Base-by-base conservation (phyloP, 2,113 vertebrate genomes). In the Galemys pyrenaicus region DNA sequence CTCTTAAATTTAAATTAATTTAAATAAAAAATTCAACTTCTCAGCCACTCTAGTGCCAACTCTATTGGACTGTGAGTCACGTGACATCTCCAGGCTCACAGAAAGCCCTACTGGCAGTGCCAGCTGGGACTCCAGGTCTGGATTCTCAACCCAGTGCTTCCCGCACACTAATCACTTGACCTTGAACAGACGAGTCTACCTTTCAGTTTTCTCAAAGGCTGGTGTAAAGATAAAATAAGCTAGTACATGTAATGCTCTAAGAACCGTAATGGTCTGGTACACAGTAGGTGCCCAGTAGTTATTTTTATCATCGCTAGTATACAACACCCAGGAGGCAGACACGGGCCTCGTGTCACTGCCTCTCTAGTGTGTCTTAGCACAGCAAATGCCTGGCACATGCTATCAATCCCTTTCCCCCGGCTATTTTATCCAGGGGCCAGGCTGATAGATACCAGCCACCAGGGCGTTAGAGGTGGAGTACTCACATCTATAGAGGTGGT, bases 401-500 rank as follows among this genome's bases (percentile, higher is more conserved):
- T 44, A 44, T 37, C 6, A 56, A 44, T 49, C 46, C 58, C 35
- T 37, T 44, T 24, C 24, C 79, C 87, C 35, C 6, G 30, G 75
- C 41, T 83, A 32, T 19, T 58, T 64, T 17, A 22, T 28, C 24
- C 39, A 62, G 56, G n/a, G 62, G n/a, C 26, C 30, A 68, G 83
- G 78, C 13, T 37, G 41, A 73, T 54, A 84, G 11, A 62, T 64
- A 68, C 9, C 65, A 70, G 51, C 16, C 64, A 83, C 54, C 15
- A 62, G 44, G 3, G 22, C 56, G 35, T 68, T 35, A 78, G 19
- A 70, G 65, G 15, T 0, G 22, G 56, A 54, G 54, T 88, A 98
- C 99, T 99, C 97, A 99, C 99, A 99, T 98, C 99, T 98, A 98
- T 99, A 99, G 37, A 99, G 98, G 97, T 99, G 99, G 95, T 91